A percentile compares a stretch with the other conserved stretches of the same genome.
These are phyloP conservation scores for Morphnarchus princeps DNA, from an alignment of 2,113 vertebrate species.

Conservation along the genomic window DNA sequence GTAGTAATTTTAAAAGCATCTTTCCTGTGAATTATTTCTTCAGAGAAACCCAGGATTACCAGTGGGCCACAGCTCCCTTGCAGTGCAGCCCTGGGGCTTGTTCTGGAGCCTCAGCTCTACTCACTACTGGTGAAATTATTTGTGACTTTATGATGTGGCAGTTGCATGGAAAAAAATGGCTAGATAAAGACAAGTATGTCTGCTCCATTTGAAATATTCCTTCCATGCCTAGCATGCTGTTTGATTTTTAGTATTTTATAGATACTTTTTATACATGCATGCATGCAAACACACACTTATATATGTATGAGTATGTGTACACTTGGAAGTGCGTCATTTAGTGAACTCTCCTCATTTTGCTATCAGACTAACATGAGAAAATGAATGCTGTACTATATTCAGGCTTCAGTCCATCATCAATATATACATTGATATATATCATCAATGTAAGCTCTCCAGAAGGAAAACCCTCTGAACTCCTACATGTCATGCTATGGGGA, in stretches of 20 bases:
- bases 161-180: not conserved
- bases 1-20: not conserved
- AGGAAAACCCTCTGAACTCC: constrained; percentile 25
- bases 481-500: not conserved
- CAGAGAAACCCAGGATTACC: not conserved
- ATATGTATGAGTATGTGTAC: not conserved
- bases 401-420: not conserved
- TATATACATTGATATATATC: not conserved
- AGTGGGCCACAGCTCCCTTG: not conserved
- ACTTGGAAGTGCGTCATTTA: not conserved
- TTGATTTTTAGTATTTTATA: not conserved
- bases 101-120: not conserved
- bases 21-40: not conserved
- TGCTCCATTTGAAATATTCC: not conserved
- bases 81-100: not conserved
- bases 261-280: not conserved
- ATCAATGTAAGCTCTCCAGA: not conserved
- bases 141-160: not conserved
- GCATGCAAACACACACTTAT: not conserved
- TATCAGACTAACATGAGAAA: not conserved
- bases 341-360: not conserved
- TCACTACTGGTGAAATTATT: not conserved
- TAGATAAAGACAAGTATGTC: not conserved
- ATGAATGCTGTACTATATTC: not conserved
- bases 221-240: not conserved